Evolutionary conservation across 2,113 vertebrate genomes (phyloP), one percentile per base, ranked within the genome.

Genomic region (Macquaria ambigua): DNA sequence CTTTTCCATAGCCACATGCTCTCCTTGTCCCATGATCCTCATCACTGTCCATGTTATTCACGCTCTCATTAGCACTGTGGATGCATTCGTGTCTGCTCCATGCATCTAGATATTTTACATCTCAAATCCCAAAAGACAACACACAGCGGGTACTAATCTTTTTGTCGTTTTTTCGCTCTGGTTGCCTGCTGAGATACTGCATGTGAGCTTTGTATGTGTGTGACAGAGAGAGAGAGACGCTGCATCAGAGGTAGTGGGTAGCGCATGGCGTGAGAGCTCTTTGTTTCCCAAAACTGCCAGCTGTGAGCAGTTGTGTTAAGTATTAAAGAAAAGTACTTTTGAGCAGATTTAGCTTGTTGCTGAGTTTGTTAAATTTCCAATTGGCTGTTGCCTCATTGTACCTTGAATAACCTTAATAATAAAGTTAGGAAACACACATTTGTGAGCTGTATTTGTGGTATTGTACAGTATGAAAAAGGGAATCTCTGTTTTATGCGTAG

Each of bases 111-210:
- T 77, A 72, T 88, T 90, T 85, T 80, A 86, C 74, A 82, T 74
- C 43, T 81, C 50, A 63, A 87, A 93, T 92, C 81, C 58, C 74
- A 37, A 80, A 82, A 77, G 88, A 87, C 64, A 92, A 79, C 83
- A 86, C 88, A 83, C 87, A 86, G 76, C 85, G 83, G 87, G 85
- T 70, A 81, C 59, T 93, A 91, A 91, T 90, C 78, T 89, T 84
- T 89, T 79, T 79, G 52, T 79, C 14, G 6, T 90, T 81, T 85
- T 85, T 83, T 82, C 21, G 8, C 68, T 83, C 41, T 16, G 84
- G 85, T 82, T 83, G 88, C 87, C 90, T 71, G 88, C 87, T 86
- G 85, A 79, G 89, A 81, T 68, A 4, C 20, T 67, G 59, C 59
- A 68, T 58, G 34, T 70, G 69, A 88, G 83, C 73, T 79, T 31